Base-by-base conservation (phyloP, 1,140 invertebrate genomes). In the Papilio glaucus region DNA sequence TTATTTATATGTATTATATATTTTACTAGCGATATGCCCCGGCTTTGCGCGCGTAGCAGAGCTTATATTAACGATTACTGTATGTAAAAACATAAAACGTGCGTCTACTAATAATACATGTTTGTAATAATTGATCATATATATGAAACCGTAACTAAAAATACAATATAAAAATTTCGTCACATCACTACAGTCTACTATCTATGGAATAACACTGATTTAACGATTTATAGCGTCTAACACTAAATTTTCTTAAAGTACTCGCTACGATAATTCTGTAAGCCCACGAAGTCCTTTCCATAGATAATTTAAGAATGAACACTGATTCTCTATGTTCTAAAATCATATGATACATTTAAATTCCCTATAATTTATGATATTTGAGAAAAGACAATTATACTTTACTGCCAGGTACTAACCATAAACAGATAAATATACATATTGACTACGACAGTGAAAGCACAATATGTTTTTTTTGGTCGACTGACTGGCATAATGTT, bases 151-250 rank as follows among this genome's bases (percentile, higher is more conserved):
- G 4, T 9, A 39, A 21, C 7, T 2, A 13, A 39, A 12, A 5
- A 13, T 4, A 37, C 15, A 41, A 65, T 39, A 41, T 21, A 9
- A 21, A 65, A 8, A 12, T 41, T 5, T 39, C 15, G 15, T 41
- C 37, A 65, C 37, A 65, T 41, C 37, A 65, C 62, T 65, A 65
- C 15, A 38, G 29, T 39, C 37, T 63, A 63, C 37, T 15, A 39
- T 33, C 49, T 57, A 39, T 4, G 21, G 8, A 21, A 65, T 37
- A 38, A 39, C 33, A 33, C 8, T 63, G 15, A 15, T 65, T 65
- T 41, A 65, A 65, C 29, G 37, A 65, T 37, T 15, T 37, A 21
- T 53, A 53, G 45, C 45, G 18, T 53, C 18, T 21, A 53, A 53
- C 45, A 53, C 45, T 53, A 53, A 53, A 53, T 21, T 53, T 53